A percentile compares a stretch with the other conserved stretches of the same genome.
phyloP scores from a whole-genome alignment of 2,888 invertebrate genomes.

The Epiblema foenella region DNA sequence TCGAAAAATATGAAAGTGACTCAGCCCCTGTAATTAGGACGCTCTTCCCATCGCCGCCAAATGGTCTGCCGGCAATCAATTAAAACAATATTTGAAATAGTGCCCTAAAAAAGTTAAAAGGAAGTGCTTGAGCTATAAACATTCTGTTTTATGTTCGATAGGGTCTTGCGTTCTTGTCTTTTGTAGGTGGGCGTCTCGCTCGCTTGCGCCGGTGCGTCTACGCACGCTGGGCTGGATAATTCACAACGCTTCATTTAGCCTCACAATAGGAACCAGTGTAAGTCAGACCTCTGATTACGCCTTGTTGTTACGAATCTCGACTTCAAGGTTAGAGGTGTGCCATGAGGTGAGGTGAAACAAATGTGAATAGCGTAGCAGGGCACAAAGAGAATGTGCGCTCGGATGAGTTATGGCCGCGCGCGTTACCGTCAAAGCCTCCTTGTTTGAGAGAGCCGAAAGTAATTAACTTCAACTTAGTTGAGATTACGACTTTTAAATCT shows the following conservation, averaged over 20 bases:
- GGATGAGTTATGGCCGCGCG: slow-evolving; percentile 75
- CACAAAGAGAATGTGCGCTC: slow-evolving; percentile 68
- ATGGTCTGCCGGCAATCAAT: slow-evolving; percentile 82
- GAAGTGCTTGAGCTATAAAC: slow-evolving; percentile 77
- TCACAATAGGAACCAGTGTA: neutral
- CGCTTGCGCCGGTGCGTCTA: slow-evolving; percentile 79
- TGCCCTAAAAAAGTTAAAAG: slow-evolving; percentile 79
- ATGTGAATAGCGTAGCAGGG: slow-evolving; percentile 37
- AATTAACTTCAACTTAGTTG: slow-evolving; percentile 81
- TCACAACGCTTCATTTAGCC: neutral
- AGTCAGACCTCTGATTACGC: neutral
- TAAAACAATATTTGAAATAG: slow-evolving; percentile 85
- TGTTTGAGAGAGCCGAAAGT: slow-evolving; percentile 78
- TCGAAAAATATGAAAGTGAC: slow-evolving; percentile 62
- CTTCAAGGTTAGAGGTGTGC: neutral
- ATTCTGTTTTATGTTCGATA: slow-evolving; percentile 71
- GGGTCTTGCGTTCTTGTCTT: slow-evolving; percentile 52
- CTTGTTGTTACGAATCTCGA: neutral
- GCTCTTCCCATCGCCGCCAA: slow-evolving; percentile 69
- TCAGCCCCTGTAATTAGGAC: slow-evolving; percentile 74
- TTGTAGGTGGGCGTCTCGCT: slow-evolving; percentile 57
- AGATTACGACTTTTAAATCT: slow-evolving; percentile 66
- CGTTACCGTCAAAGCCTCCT: slow-evolving; percentile 80
- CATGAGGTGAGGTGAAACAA: neutral
- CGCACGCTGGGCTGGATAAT: slow-evolving; percentile 51